Base-by-base conservation (phyloP, 2,888 invertebrate genomes). In the Cephus rjabovi region DNA sequence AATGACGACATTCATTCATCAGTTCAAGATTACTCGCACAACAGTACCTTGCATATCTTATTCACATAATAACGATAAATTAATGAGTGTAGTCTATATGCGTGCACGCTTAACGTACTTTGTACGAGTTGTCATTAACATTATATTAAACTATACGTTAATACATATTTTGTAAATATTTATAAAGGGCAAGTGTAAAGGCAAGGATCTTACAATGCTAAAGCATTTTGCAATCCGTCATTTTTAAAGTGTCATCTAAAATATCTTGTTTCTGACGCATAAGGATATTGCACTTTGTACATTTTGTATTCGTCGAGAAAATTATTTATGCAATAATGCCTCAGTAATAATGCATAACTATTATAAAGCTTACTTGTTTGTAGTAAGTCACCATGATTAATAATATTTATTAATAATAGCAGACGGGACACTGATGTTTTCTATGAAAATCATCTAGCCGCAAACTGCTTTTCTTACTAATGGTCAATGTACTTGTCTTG, bases 271-370 rank as follows among this genome's bases (percentile, higher is more conserved):
- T 23, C 56, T 1, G 56, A 56, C 9, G 23, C 56, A 23, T 56
- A 56, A 56, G 23, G 2, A 56, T 56, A 78, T 78, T 81, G 78
- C 78, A 79, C 78, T 76, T 79, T 77, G 80, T 79, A 81, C 81
- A 79, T 75, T 74, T 56, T 56, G 9, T 56, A 56, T 56, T 23
- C 6, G 40, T 6, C 6, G 15, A 15, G 6, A 40, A 23, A 15
- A 40, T 15, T 23, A 56, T 9, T 56, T 56, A 56, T 56, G 56
- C 56, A 56, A 56, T 56, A 56, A 56, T 56, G 56, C 56, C 56
- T 56, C 56, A 23, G 9, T 56, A 56, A 56, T 56, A 23, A 56
- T 56, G 56, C 56, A 56, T 9, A 56, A 56, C 56, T 23, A 56
- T 56, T 56, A 23, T 56, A 56, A 56, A 56, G 56, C 23, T 23